Evolutionary conservation across 2,113 vertebrate genomes (phyloP).

Genomic region (Pelvicachromis taeniatus): DNA sequence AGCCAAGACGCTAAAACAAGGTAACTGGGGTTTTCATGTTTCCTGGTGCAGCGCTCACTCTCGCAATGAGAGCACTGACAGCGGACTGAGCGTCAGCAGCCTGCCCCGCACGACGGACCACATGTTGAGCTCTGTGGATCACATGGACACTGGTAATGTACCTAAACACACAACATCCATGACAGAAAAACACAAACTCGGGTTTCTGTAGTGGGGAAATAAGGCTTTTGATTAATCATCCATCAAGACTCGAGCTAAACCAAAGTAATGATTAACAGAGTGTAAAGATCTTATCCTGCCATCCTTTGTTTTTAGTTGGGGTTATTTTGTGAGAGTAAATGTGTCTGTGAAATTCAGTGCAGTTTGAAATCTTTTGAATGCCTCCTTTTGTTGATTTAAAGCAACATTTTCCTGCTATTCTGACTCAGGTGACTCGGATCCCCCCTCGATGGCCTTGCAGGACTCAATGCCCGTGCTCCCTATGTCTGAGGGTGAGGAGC

Average conservation of each 20-base stretch:
- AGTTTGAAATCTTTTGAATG: background rate
- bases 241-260: background rate
- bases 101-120: slow-evolving; percentile 90
- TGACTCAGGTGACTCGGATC: slow-evolving; percentile 81
- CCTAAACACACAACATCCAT: background rate
- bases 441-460: slow-evolving; percentile 80
- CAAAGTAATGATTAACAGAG: background rate
- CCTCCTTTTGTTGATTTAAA: background rate
- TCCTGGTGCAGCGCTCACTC: slow-evolving; percentile 82
- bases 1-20: background rate
- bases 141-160: slow-evolving; percentile 89
- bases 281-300: background rate
- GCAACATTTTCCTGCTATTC: background rate
- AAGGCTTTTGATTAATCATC: background rate
- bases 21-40: background rate
- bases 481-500: slow-evolving; percentile 90
- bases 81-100: slow-evolving; percentile 92
- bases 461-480: slow-evolving; percentile 89
- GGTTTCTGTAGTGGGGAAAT: background rate
- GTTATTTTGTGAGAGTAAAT: background rate
- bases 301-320: background rate
- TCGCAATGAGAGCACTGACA: slow-evolving; percentile 92
- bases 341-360: background rate
- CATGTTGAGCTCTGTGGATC: slow-evolving; percentile 90
- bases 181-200: background rate